phyloP scores from a whole-genome alignment of 2,888 invertebrate species.

The Agrotis puta region DNA sequence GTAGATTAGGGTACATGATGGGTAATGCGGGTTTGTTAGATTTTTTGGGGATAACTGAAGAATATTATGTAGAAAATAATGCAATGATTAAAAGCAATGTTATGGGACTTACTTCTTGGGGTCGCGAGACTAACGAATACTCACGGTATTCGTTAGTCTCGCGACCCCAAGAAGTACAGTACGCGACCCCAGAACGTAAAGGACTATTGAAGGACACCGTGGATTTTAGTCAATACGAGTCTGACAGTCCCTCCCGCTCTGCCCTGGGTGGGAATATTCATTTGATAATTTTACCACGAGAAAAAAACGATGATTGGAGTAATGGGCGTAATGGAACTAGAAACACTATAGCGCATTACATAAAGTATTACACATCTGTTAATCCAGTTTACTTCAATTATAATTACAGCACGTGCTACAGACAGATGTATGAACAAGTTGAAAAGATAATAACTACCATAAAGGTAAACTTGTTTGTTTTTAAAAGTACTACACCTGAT shows the following conservation, averaged over 20 bases:
- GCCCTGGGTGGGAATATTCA: too few relatives aligned
- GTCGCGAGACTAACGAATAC: too few relatives aligned
- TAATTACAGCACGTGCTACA: conserved; percentile 4
- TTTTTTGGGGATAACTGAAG: not conserved
- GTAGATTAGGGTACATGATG: not conserved
- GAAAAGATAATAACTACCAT: not conserved
- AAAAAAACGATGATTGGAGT: not conserved
- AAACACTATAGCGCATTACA: not conserved
- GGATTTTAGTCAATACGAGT: too few relatives aligned
- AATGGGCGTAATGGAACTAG: not conserved
- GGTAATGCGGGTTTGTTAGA: not conserved
- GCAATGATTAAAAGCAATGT: not conserved
- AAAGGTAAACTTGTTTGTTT: not conserved
- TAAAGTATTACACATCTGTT: conserved; percentile 3
- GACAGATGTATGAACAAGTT: conserved; percentile 6
- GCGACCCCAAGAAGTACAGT: too few relatives aligned
- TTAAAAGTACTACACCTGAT: not conserved
- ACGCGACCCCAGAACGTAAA: too few relatives aligned
- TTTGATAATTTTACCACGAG: too few relatives aligned
- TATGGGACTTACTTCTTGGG: not conserved
- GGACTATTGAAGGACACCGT: too few relatives aligned
- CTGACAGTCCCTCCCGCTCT: too few relatives aligned
- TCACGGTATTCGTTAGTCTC: too few relatives aligned
- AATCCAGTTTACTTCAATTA: conserved; percentile 1
- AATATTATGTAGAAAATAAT: not conserved